Evolutionary conservation across 2,113 vertebrate species (phyloP).

Genomic region (Collichthys lucidus): DNA sequence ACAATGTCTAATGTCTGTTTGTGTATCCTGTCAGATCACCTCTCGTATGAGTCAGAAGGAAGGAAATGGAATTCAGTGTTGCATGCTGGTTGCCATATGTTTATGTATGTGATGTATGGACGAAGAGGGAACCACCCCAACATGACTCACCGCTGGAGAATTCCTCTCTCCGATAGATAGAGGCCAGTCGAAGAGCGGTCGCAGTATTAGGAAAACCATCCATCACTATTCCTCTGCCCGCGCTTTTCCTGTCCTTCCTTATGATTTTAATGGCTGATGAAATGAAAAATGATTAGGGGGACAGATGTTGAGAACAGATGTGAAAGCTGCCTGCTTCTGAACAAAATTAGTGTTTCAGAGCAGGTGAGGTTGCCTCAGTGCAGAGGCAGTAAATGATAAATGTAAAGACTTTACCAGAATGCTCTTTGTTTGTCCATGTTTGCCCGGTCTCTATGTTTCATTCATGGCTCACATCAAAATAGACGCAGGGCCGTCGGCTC

Average conservation of each 20-base stretch:
- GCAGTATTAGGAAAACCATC: slow-evolving; percentile 51
- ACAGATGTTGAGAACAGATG: slow-evolving; percentile 34
- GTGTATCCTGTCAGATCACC: background rate
- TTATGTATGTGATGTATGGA: slow-evolving; percentile 34
- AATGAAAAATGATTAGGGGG: slow-evolving; percentile 21
- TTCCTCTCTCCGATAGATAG: slow-evolving; percentile 55
- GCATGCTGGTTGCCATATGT: slow-evolving; percentile 14
- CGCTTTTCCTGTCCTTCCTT: background rate
- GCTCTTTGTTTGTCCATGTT: slow-evolving; percentile 48
- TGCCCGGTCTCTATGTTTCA: slow-evolving; percentile 56
- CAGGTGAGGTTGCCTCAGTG: slow-evolving; percentile 9
- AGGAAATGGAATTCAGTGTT: background rate
- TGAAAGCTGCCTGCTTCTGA: slow-evolving; percentile 1
- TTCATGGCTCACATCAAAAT: slow-evolving; percentile 65
- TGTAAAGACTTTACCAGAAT: slow-evolving; percentile 27
- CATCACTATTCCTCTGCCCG: slow-evolving; percentile 22
- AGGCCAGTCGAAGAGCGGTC: slow-evolving; percentile 58
- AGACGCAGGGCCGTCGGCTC: slow-evolving; percentile 6
- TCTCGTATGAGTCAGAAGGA: background rate
- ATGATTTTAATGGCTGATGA: slow-evolving; percentile 30
- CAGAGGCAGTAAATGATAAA: slow-evolving; percentile 25
- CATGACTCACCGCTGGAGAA: slow-evolving; percentile 65
- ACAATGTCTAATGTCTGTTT: background rate
- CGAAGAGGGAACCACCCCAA: slow-evolving; percentile 56
- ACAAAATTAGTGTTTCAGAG: slow-evolving; percentile 24